phyloP scores from a whole-genome alignment of 2,113 vertebrate genomes.

The Stegostoma tigrinum region DNA sequence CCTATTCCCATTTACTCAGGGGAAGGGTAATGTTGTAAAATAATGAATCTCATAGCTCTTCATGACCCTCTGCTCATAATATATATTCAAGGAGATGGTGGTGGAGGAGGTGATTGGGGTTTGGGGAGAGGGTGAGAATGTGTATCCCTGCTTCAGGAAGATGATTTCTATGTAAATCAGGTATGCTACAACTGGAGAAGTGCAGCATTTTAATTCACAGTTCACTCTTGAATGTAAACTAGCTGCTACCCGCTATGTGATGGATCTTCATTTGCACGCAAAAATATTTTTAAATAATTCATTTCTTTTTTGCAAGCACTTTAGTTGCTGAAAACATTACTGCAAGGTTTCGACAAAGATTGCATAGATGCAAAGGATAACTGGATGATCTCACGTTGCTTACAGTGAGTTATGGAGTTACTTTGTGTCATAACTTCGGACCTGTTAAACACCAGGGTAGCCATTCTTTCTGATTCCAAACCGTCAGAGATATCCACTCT shows the following conservation, averaged over 20 bases:
- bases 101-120: not conserved
- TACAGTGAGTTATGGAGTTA: not conserved
- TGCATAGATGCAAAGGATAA: not conserved
- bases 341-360: not conserved
- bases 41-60: slow-evolving; percentile 52
- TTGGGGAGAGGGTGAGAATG: slow-evolving; percentile 9
- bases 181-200: slow-evolving; percentile 41
- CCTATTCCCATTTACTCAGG: slow-evolving; percentile 59
- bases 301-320: not conserved
- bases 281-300: not conserved
- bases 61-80: slow-evolving; percentile 47
- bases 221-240: slow-evolving; percentile 19
- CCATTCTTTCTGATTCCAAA: not conserved
- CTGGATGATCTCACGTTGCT: not conserved
- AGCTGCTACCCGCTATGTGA: not conserved
- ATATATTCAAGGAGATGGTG: slow-evolving; percentile 36
- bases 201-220: slow-evolving; percentile 46
- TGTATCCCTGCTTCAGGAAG: slow-evolving; percentile 32
- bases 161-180: slow-evolving; percentile 52
- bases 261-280: not conserved
- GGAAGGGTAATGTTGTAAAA: slow-evolving; percentile 45
- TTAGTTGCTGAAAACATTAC: not conserved
- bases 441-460: not conserved
- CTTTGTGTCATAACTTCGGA: not conserved
- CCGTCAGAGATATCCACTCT: not conserved